Evolutionary conservation across 2,113 vertebrate genomes (phyloP).

Genomic region (Atractosteus spatula): DNA sequence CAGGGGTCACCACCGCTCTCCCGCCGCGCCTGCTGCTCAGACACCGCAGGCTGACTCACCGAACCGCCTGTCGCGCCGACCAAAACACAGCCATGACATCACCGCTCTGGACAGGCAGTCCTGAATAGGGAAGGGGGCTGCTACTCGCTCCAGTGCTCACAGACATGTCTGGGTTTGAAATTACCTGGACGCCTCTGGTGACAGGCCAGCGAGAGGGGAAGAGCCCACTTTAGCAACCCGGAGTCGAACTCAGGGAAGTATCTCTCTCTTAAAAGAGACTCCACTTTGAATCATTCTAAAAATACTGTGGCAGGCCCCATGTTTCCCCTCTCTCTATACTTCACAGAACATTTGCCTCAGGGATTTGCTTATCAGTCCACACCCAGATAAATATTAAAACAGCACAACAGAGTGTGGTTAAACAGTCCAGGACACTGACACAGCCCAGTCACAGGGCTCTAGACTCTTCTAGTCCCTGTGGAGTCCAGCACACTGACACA

Average conservation of each 20-base stretch:
- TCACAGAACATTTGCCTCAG: too few relatives aligned
- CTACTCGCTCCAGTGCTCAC: constrained; percentile 52
- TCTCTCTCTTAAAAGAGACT: not conserved
- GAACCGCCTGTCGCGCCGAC: too few relatives aligned
- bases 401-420: too few relatives aligned
- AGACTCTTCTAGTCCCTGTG: too few relatives aligned
- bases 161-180: constrained; percentile 60
- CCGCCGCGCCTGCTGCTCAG: too few relatives aligned
- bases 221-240: not conserved
- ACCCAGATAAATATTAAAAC: too few relatives aligned
- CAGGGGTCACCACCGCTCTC: too few relatives aligned
- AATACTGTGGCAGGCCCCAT: not conserved
- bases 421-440: too few relatives aligned
- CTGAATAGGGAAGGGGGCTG: constrained; percentile 51
- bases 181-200: constrained; percentile 55
- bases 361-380: too few relatives aligned
- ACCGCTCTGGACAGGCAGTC: constrained; percentile 58
- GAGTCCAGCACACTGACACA: too few relatives aligned
- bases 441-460: too few relatives aligned
- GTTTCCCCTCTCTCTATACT: not conserved
- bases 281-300: not conserved
- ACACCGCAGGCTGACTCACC: too few relatives aligned
- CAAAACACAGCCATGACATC: constrained; percentile 58
- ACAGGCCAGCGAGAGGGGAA: constrained; percentile 33
- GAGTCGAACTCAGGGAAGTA: constrained; percentile 7